Evolutionary conservation across 2,797 vertebrate species (phyloP).

Genomic region (Crenichthys baileyi): DNA sequence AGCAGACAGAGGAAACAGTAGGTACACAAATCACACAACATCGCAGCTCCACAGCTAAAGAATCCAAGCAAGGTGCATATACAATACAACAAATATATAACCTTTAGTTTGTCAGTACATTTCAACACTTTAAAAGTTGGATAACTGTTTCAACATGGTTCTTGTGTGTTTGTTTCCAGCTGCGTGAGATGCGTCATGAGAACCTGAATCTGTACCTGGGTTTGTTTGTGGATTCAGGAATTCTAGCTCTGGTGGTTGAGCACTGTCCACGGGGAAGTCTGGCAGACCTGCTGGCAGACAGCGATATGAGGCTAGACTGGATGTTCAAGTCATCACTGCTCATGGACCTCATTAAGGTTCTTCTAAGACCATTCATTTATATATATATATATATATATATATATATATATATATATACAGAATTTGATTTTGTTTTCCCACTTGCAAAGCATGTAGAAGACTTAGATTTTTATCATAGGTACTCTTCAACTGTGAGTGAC

Average conservation of each 20-base stretch:
- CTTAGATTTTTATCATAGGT: too few species aligned
- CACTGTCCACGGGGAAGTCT: slow-evolving; percentile 88
- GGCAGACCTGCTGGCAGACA: slow-evolving; percentile 85
- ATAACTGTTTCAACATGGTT: not conserved
- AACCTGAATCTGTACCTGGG: slow-evolving; percentile 88
- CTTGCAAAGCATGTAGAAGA: too few species aligned
- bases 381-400: too few species aligned
- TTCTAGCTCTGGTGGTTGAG: slow-evolving; percentile 87
- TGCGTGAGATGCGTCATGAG: slow-evolving; percentile 87
- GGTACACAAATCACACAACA: too few species aligned
- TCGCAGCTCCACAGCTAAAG: too few species aligned
- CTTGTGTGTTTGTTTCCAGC: slow-evolving; percentile 60
- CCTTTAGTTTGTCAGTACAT: not conserved
- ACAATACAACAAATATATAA: too few species aligned
- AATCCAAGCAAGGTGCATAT: too few species aligned
- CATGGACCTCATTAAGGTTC: slow-evolving; percentile 89
- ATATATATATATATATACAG: too few species aligned
- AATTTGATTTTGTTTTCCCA: too few species aligned
- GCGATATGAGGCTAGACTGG: slow-evolving; percentile 88
- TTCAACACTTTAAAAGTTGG: too few species aligned
- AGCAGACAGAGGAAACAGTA: too few species aligned
- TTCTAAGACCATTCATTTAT: not conserved
- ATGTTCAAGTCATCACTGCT: slow-evolving; percentile 92
- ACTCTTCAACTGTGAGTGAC: too few species aligned
- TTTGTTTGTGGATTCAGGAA: slow-evolving; percentile 84